Evolutionary conservation across 1,140 invertebrate species (phyloP).

Genomic region (Drosophila seguyi): DNA sequence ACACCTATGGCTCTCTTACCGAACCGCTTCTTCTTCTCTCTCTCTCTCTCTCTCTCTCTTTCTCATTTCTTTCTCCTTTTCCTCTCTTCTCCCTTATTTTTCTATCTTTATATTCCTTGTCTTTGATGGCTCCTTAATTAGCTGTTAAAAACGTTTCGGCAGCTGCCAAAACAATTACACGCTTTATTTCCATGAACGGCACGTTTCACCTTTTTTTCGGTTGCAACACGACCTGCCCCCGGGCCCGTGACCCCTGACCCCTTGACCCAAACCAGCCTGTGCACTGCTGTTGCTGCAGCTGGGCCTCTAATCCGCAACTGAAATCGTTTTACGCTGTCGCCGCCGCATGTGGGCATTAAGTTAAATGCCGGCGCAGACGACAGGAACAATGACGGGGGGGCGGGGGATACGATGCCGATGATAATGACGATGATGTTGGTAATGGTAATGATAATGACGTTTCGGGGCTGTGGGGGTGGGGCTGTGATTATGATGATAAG

Average conservation of each 20-base stretch:
- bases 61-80: neutral
- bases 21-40: no score
- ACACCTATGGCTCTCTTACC: neutral
- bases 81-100: neutral
- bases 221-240: conserved; percentile 23
- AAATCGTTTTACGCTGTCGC: conserved; percentile 70
- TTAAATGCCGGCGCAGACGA: conserved; percentile 66
- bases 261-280: neutral
- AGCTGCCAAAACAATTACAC: conserved; percentile 69
- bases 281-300: conserved; percentile 27
- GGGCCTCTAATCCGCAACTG: conserved; percentile 55
- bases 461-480: neutral
- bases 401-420: conserved; percentile 11
- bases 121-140: conserved; percentile 55
- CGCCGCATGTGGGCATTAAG: conserved; percentile 71
- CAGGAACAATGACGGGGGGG: conserved; percentile 34
- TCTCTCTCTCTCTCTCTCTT: neutral
- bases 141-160: conserved; percentile 70
- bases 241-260: conserved; percentile 1
- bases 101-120: neutral
- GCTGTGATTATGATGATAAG: conserved; percentile 47
- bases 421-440: conserved; percentile 34
- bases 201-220: conserved; percentile 41
- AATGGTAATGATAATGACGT: conserved; percentile 17
- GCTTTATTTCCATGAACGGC: conserved; percentile 63